Evolutionary conservation across 1,140 invertebrate species (phyloP).

Genomic region (Uloborus diversus): DNA sequence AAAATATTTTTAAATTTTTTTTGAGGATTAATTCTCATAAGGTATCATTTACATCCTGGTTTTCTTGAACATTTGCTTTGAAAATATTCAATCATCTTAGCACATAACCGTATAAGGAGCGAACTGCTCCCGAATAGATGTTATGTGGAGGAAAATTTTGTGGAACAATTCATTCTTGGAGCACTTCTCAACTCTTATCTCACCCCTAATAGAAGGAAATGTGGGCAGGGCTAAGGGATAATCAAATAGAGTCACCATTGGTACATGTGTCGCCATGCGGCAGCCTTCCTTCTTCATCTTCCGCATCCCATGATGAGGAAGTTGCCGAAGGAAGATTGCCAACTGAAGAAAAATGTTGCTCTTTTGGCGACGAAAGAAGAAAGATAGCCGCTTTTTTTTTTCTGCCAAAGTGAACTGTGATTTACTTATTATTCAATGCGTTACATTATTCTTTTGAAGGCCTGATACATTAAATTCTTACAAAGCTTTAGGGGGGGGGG

Average conservation of each 20-base stretch:
- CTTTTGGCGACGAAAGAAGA: no score
- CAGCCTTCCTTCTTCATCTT: slow-evolving; percentile 25
- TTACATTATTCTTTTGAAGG: no score
- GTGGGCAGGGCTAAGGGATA: slow-evolving; percentile 27
- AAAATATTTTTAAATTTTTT: no score
- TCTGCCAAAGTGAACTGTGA: no score
- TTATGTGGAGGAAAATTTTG: no score
- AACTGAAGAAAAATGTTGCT: no score
- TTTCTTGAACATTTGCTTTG: background rate
- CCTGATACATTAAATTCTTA: no score
- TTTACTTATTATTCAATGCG: no score
- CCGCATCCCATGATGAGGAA: slow-evolving; percentile 39
- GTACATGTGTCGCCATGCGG: slow-evolving; percentile 51
- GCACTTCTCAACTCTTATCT: background rate
- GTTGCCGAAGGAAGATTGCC: background rate
- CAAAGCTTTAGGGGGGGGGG: no score
- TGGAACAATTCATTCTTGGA: background rate
- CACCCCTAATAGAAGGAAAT: background rate
- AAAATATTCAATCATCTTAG: background rate
- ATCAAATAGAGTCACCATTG: slow-evolving; percentile 50
- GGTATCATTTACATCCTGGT: no score
- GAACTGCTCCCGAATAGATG: background rate
- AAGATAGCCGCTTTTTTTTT: no score
- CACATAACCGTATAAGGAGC: background rate
- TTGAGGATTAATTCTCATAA: no score